Conservation (phyloP, 2,888 invertebrate genomes). For the Caenorhabditis becei region DNA sequence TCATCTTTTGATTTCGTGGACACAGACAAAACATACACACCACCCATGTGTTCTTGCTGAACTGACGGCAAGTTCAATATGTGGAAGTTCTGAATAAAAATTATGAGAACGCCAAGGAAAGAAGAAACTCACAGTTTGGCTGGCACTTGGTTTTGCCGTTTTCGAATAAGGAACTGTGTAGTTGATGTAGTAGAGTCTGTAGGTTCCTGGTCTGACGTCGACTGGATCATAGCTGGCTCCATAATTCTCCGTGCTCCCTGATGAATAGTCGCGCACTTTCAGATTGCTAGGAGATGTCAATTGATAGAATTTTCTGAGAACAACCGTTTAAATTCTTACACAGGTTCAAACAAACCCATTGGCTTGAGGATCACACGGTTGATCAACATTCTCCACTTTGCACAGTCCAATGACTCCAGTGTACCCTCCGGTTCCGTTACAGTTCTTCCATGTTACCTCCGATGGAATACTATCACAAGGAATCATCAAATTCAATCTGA, state of each 20-base stretch:
- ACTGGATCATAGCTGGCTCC: conserved; percentile 30
- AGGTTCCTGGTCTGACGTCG: conserved; percentile 57
- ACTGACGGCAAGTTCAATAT: conserved; percentile 10
- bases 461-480: conserved; percentile 53
- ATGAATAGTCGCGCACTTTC: conserved; percentile 32
- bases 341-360: conserved; percentile 9
- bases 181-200: conserved; percentile 35
- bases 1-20: conserved; percentile 25
- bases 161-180: conserved; percentile 25
- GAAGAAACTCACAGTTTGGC: conserved; percentile 18
- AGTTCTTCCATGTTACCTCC: conserved; percentile 46
- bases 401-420: conserved; percentile 51
- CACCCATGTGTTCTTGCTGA: conserved; percentile 55
- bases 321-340: neutral
- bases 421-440: conserved; percentile 31
- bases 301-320: conserved; percentile 37
- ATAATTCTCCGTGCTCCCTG: neutral
- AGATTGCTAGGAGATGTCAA: conserved; percentile 4
- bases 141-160: conserved; percentile 1
- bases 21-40: conserved; percentile 48
- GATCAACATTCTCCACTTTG: conserved; percentile 13
- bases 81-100: conserved; percentile 12
- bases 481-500: conserved; percentile 47
- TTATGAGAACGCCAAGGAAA: neutral
- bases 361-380: conserved; percentile 38